Evolutionary conservation across 2,797 vertebrate species (phyloP).

Genomic region (Amblyopsis hoosieri): DNA sequence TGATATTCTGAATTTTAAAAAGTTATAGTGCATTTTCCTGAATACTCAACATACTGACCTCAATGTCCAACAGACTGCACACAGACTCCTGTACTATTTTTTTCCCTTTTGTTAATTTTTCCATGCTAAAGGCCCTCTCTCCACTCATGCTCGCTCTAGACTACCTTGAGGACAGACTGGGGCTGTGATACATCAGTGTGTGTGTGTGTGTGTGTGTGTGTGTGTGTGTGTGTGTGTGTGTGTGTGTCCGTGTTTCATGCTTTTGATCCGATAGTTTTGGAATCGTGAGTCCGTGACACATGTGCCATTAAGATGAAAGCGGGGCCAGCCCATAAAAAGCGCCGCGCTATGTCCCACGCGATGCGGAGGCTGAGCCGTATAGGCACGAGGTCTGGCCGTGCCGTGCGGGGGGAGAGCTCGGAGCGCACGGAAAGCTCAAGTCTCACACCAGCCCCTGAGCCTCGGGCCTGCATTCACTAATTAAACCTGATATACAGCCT

Average conservation of each 20-base stretch:
- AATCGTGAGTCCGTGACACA: slow-evolving; percentile 73
- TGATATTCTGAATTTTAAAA: too few relatives aligned
- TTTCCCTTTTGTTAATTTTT: slow-evolving; percentile 17
- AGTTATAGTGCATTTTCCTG: background rate
- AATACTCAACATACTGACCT: background rate
- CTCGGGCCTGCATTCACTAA: slow-evolving; percentile 68
- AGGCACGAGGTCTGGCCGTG: slow-evolving; percentile 71
- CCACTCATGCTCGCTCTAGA: slow-evolving; percentile 22
- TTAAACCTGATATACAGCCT: slow-evolving; percentile 77
- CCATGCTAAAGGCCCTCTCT: slow-evolving; percentile 28
- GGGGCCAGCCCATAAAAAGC: slow-evolving; percentile 65
- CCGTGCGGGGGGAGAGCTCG: slow-evolving; percentile 65
- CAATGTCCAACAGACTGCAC: background rate
- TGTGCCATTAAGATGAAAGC: slow-evolving; percentile 76
- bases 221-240: slow-evolving; percentile 46
- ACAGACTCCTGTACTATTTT: slow-evolving; percentile 2
- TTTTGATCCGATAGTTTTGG: slow-evolving; percentile 70
- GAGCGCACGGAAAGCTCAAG: slow-evolving; percentile 74
- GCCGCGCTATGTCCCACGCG: slow-evolving; percentile 73
- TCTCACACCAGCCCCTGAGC: slow-evolving; percentile 65
- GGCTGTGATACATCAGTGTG: slow-evolving; percentile 35
- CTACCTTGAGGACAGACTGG: slow-evolving; percentile 44
- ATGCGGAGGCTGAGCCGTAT: slow-evolving; percentile 49
- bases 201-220: slow-evolving; percentile 52
- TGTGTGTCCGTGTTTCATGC: slow-evolving; percentile 48